Conservation (phyloP, 2,888 invertebrate species). For the Lissocephala sabroskyi region DNA sequence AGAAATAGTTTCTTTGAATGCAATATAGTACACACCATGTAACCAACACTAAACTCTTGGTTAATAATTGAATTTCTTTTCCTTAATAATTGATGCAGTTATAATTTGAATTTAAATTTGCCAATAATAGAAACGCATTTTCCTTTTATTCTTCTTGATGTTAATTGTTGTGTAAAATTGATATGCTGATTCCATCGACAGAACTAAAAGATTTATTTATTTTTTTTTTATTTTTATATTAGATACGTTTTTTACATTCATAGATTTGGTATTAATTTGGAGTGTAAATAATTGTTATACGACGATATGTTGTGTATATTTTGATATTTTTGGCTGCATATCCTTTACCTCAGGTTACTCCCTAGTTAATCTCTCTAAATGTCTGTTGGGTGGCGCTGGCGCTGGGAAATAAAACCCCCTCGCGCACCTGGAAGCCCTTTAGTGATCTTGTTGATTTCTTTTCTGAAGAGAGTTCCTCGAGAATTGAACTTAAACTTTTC, state of each 20-base stretch:
- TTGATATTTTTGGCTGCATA: conserved; percentile 60
- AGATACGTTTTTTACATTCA: no score
- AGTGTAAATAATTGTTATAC: conserved; percentile 39
- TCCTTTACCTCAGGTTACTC: no score
- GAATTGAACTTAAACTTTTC: conserved; percentile 12
- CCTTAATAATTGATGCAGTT: conserved; percentile 52
- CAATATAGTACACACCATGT: conserved; percentile 26
- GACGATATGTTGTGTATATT: conserved; percentile 61
- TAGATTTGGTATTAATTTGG: no score
- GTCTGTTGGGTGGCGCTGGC: no score
- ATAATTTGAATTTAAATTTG: conserved; percentile 7
- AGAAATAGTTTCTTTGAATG: conserved; percentile 17
- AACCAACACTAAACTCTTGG: conserved; percentile 67
- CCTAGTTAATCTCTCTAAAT: conserved; percentile 18
- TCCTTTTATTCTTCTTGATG: conserved; percentile 39
- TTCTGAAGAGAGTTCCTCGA: conserved; percentile 10
- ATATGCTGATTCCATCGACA: conserved; percentile 72
- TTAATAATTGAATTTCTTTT: conserved; percentile 47
- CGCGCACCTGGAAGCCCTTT: conserved; percentile 73
- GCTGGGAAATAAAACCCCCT: no score
- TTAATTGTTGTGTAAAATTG: conserved; percentile 54
- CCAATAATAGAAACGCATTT: conserved; percentile 6
- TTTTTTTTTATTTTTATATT: conserved; percentile 2
- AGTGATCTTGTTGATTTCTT: conserved; percentile 65
- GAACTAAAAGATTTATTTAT: conserved; percentile 15